Base-by-base conservation (phyloP, 2,113 vertebrate species). In the Mobula birostris region DNA sequence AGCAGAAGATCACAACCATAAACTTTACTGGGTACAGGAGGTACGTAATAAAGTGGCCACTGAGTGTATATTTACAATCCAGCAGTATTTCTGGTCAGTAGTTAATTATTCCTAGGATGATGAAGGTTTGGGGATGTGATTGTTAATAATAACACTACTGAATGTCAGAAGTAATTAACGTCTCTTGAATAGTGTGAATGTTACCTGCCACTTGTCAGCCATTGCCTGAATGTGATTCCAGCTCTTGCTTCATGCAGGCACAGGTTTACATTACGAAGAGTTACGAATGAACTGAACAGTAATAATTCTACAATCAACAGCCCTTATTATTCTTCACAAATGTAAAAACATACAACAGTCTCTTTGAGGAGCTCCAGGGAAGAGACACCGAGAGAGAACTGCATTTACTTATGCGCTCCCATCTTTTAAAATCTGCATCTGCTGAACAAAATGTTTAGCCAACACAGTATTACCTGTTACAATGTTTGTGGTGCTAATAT, bases 361-460 rank as follows among this genome's bases (percentile, higher is more conserved):
- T 72, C 68, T 74, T 88, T 92, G 0, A 56, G 91, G 40, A 74
- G 91, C 15, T 70, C 36, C 68, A 48, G 6, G 27, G 36, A 93
- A 27, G 32, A 76, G 1, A 74, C 58, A 11, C 9, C 29, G 9
- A 61, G 0, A 7, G 14, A 14, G n/a, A 93, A 56, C 56, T 93
- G 40, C 68, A 56, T 74, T 74, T 27, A 74, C 11, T 76, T 7
- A 5, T 93, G 91, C 91, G 36, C 36, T 74, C 17, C 70, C 88
- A 72, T n/a, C 36, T 74, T 76, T 76, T 56, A 74, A 72, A 93
- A 72, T 74, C 11, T 93, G 91, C 91, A 93, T 93, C 70, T 76
- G 91, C 91, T 93, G 70, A 70, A 40, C 68, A 93, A 76, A 93
- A 93, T 93, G 70, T 93, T 93, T 93, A 74, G 91, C 72, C 91